phyloP scores from a whole-genome alignment of 2,113 vertebrate species.

The Barbus barbus region DNA sequence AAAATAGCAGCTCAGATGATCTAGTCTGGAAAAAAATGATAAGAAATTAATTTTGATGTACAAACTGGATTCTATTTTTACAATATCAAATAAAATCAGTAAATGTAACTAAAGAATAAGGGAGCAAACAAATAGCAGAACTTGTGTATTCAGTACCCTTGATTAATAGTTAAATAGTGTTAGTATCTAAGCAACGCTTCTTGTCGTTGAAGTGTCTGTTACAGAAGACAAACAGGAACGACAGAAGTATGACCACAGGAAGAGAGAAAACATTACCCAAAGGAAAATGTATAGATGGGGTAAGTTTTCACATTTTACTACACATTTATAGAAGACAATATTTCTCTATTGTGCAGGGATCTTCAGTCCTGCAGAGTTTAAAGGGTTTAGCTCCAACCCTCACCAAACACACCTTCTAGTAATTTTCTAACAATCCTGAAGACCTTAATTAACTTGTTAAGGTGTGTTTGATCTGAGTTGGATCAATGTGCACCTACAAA shows the following conservation, averaged over 20 bases:
- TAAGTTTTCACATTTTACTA: constrained; percentile 39
- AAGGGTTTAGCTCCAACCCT: neutral
- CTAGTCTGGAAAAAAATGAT: neutral
- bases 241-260: constrained; percentile 41
- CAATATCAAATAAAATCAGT: neutral
- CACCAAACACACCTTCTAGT: neutral
- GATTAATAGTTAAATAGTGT: constrained; percentile 49
- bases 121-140: neutral
- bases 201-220: constrained; percentile 17
- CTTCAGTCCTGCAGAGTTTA: too few relatives aligned
- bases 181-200: constrained; percentile 38
- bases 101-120: neutral
- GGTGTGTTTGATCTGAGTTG: neutral
- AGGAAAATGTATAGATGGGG: constrained; percentile 2
- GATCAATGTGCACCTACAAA: neutral
- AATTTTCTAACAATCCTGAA: neutral
- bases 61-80: neutral
- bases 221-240: constrained; percentile 10
- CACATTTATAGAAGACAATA: neutral
- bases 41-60: neutral
- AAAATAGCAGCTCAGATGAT: neutral
- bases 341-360: too few relatives aligned
- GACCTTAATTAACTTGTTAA: neutral
- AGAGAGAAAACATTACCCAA: constrained; percentile 54
- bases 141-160: neutral